Conservation (phyloP, 1,140 invertebrate species). For the Zeugodacus cucurbitae region DNA sequence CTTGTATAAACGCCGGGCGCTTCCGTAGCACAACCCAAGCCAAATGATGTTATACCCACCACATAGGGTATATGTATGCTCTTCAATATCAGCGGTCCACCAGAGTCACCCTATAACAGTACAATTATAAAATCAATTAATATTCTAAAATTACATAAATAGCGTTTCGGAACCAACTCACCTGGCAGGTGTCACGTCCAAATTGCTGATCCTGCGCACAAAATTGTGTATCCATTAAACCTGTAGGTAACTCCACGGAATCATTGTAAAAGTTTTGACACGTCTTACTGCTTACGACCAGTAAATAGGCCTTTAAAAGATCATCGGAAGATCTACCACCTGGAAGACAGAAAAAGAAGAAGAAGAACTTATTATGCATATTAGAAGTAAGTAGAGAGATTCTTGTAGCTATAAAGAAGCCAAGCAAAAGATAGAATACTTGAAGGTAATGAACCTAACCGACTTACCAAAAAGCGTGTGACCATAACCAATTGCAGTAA, state of each 20-base stretch:
- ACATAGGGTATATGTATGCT: slow-evolving; percentile 65
- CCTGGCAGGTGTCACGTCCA: slow-evolving; percentile 46
- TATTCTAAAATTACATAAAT: not conserved
- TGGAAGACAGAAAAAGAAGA: not conserved
- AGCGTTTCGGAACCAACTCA: not conserved
- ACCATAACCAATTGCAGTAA: slow-evolving; percentile 45
- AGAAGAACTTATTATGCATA: too few species aligned
- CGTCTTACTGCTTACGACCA: slow-evolving; percentile 20
- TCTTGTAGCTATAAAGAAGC: too few species aligned
- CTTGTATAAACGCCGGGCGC: slow-evolving; percentile 68
- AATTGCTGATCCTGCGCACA: slow-evolving; percentile 45
- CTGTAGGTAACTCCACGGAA: not conserved
- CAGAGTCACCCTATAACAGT: slow-evolving; percentile 45
- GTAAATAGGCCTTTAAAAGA: slow-evolving; percentile 42
- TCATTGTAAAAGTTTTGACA: slow-evolving; percentile 38
- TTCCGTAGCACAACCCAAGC: slow-evolving; percentile 58
- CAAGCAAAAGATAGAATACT: too few species aligned
- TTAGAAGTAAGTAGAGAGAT: too few species aligned
- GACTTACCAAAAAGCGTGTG: slow-evolving; percentile 44
- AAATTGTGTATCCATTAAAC: slow-evolving; percentile 45
- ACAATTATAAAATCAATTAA: not conserved
- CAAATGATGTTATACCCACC: slow-evolving; percentile 67
- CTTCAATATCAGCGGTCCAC: slow-evolving; percentile 43
- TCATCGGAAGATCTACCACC: slow-evolving; percentile 35
- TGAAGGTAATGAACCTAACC: too few species aligned